phyloP scores from a whole-genome alignment of 2,797 vertebrate species.

The Siniperca obscura region DNA sequence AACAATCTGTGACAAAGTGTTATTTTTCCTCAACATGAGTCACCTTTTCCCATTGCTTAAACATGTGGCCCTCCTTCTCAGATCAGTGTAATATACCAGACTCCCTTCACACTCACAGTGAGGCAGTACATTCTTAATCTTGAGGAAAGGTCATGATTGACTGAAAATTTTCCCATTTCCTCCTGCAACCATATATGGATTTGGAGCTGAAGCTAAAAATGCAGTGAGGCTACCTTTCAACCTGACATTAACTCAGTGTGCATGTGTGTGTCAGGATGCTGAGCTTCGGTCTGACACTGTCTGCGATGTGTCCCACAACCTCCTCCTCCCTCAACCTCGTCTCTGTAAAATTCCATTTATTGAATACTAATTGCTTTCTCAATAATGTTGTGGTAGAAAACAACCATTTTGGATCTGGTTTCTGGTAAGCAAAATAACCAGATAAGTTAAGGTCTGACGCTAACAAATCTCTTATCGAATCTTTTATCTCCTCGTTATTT shows the following conservation, averaged over 20 bases:
- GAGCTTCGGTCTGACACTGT: not conserved
- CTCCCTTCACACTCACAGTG: not conserved
- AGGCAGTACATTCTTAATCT: conserved; percentile 16
- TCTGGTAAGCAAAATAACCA: too few species aligned
- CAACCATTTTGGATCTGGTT: too few species aligned
- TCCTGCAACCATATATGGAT: conserved; percentile 25
- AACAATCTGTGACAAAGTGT: not conserved
- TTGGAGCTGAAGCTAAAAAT: conserved; percentile 27
- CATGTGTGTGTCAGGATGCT: not conserved
- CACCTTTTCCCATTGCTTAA: not conserved
- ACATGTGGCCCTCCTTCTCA: not conserved
- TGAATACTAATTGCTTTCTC: not conserved
- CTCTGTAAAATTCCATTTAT: not conserved
- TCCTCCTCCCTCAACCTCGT: not conserved
- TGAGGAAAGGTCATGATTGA: conserved; percentile 43
- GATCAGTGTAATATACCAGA: conserved; percentile 27
- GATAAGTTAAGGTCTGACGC: too few species aligned
- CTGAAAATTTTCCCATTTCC: conserved; percentile 33
- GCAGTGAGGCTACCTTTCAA: conserved; percentile 1
- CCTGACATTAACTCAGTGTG: not conserved
- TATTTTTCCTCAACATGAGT: not conserved
- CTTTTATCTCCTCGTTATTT: too few species aligned
- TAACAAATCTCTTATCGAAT: too few species aligned
- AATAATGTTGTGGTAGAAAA: not conserved
- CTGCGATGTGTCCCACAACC: not conserved